These are phyloP conservation scores for Pararge aegeria DNA, from an alignment of 1,140 invertebrate genomes.

Conservation along the genomic window DNA sequence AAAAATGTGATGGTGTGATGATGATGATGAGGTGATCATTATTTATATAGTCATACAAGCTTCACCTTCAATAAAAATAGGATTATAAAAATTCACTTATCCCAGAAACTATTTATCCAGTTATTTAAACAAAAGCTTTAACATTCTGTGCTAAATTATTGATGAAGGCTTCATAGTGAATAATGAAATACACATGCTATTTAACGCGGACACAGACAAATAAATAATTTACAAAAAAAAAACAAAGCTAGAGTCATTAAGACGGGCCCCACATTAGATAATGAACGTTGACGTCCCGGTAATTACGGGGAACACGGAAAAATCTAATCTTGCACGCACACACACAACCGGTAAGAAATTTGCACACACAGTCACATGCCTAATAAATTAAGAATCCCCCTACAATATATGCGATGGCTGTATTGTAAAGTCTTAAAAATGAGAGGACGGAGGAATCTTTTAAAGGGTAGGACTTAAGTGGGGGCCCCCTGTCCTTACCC, in stretches of 20 bases:
- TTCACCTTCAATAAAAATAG: too few relatives aligned
- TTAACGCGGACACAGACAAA: background rate
- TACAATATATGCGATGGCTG: constrained; percentile 54
- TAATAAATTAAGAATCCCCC: constrained; percentile 61
- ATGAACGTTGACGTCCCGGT: constrained; percentile 43
- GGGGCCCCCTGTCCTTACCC: constrained; percentile 49
- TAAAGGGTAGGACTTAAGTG: constrained; percentile 76
- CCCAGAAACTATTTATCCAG: too few relatives aligned
- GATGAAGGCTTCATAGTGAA: too few relatives aligned
- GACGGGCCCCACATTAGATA: constrained; percentile 24
- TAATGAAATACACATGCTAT: too few relatives aligned
- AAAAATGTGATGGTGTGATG: too few relatives aligned
- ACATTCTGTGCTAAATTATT: too few relatives aligned
- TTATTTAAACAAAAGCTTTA: too few relatives aligned
- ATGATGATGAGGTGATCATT: too few relatives aligned
- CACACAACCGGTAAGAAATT: constrained; percentile 44
- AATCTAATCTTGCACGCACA: constrained; percentile 63
- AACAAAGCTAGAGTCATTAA: constrained; percentile 8
- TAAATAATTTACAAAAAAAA: background rate
- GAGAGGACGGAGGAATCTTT: constrained; percentile 75
- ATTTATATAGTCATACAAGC: too few relatives aligned
- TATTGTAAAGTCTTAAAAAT: constrained; percentile 79
- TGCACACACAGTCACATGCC: constrained; percentile 35
- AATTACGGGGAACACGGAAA: constrained; percentile 73
- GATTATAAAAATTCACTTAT: too few relatives aligned